Evolutionary conservation across 2,113 vertebrate species (phyloP), one percentile per base, ranked within the genome.

Genomic region (Anolis sagrei): DNA sequence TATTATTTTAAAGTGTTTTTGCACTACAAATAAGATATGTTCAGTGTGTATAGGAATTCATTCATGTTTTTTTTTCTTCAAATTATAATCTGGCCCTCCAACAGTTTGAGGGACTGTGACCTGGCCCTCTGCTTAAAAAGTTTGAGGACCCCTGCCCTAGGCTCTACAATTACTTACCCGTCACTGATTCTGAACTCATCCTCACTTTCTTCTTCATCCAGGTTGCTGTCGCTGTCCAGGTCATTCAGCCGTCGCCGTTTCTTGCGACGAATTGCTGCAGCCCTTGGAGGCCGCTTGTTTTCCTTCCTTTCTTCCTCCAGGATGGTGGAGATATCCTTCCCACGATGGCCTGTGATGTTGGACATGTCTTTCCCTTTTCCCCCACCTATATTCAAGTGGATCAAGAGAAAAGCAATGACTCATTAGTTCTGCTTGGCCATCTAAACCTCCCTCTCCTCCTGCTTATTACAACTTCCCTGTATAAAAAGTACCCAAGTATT

Each of bases 171-270:
- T 39, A 14, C 95, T 29, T 75, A 99, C 99, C 98, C 99, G 64
- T 98, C 98, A 36, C 98, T 99, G 91, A 99, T 97, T 95, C 97
- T 97, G 93, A 99, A 99, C 76, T 99, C 98, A 5, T 99, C 98
- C 87, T 99, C 99, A 0, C 98, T 99, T 94, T 99, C 99, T 2
- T 98, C 98, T 77, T 98, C 98, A 4, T 99, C 98, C 48, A 97
- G 93, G 0, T 98, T 99, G 92, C 98, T 99, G 92, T 99, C 98
- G 4, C 98, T 99, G 87, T 99, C 98, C 87, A 99, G 93, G 92
- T 99, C 99, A 0, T 99, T 99, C 1, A 99, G 97, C 84, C 98
- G 95, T 94, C 98, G 96, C 89, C 96, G 98, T 95, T 98, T 99
- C 96, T 95, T 98, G 49, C 97, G 96, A 0, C 96, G 95, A 0